A percentile compares a stretch with the other conserved stretches of the same genome.
These are phyloP conservation scores for Achlya flavicornis DNA, from an alignment of 2,888 invertebrate genomes.

Conservation along the genomic window DNA sequence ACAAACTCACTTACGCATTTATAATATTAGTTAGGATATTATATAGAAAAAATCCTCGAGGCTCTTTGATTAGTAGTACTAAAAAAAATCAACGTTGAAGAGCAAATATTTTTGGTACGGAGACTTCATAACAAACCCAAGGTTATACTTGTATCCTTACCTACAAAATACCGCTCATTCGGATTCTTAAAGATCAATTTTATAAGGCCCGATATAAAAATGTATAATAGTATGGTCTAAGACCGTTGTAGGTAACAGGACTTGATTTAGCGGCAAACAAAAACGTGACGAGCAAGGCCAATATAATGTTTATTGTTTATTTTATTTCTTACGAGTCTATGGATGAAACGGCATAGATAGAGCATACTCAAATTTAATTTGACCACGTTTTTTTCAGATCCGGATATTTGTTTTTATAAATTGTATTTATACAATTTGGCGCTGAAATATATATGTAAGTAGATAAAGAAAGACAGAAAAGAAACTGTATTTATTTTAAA, in stretches of 20 bases:
- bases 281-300: conserved; percentile 37
- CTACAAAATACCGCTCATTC: conserved; percentile 22
- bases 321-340: not conserved
- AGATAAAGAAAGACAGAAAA: not conserved
- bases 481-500: too few species aligned
- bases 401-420: not conserved
- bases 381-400: not conserved
- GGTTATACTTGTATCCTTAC: not conserved
- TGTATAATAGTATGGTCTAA: conserved; percentile 24
- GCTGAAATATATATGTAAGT: not conserved
- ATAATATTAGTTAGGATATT: too few species aligned
- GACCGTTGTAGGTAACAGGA: conserved; percentile 32
- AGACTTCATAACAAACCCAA: too few species aligned
- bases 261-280: conserved; percentile 28
- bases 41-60: too few species aligned
- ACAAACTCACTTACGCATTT: too few species aligned
- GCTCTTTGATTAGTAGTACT: too few species aligned
- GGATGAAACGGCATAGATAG: not conserved
- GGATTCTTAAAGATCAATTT: conserved; percentile 30
- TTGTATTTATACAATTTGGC: not conserved
- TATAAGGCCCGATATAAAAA: conserved; percentile 22
- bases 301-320: not conserved
- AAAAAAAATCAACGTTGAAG: too few species aligned
- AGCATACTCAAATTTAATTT: not conserved
- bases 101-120: too few species aligned